These are phyloP conservation scores for Tinea semifulvella DNA, from an alignment of 2,888 invertebrate species.

Conservation along the genomic window DNA sequence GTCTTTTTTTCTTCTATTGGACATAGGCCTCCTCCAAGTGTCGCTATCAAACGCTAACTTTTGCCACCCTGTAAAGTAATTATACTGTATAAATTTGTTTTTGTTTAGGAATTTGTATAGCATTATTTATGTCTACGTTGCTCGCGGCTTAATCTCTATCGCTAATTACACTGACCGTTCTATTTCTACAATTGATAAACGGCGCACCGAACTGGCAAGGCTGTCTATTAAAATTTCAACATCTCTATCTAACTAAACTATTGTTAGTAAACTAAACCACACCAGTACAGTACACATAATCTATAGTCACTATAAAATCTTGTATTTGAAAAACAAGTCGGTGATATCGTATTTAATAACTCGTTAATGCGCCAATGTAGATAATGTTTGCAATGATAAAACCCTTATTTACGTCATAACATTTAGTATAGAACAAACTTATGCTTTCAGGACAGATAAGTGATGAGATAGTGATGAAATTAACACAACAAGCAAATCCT, in stretches of 20 bases:
- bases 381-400: neutral
- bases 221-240: slow-evolving; percentile 21
- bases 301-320: neutral
- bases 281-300: neutral
- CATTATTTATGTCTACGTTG: slow-evolving; percentile 21
- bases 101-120: slow-evolving; percentile 27
- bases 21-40: no score
- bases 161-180: slow-evolving; percentile 26
- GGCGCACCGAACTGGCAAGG: slow-evolving; percentile 20
- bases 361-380: slow-evolving; percentile 2
- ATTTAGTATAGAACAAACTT: neutral
- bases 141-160: slow-evolving; percentile 25
- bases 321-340: neutral
- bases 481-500: slow-evolving; percentile 1
- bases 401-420: neutral
- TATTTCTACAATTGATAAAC: slow-evolving; percentile 23
- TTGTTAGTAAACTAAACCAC: neutral
- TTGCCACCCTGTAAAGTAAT: no score
- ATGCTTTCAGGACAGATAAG: neutral
- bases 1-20: no score
- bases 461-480: neutral
- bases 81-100: slow-evolving; percentile 25
- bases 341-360: neutral
- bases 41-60: no score
- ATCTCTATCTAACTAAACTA: slow-evolving; percentile 15